Evolutionary conservation across 2,113 vertebrate species (phyloP).

Genomic region (Rhinogobius similis): DNA sequence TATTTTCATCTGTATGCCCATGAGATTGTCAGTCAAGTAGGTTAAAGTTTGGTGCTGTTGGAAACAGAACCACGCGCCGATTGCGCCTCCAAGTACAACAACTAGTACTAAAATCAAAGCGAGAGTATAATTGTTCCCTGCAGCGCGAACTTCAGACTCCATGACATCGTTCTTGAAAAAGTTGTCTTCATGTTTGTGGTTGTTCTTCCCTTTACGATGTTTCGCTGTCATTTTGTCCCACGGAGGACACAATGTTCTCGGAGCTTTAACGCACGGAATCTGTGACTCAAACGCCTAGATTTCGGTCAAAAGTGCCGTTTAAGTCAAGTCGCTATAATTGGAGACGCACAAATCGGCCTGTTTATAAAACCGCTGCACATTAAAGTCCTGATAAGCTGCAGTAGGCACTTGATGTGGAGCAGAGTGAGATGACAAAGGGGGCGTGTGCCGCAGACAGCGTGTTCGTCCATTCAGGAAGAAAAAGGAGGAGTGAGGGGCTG

Average conservation of each 20-base stretch:
- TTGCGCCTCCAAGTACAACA: slow-evolving; percentile 49
- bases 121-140: slow-evolving; percentile 32
- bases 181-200: slow-evolving; percentile 72
- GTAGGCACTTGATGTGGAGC: slow-evolving; percentile 29
- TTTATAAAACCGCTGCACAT: slow-evolving; percentile 15
- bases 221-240: slow-evolving; percentile 73
- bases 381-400: slow-evolving; percentile 31
- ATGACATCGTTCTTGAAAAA: slow-evolving; percentile 56
- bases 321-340: slow-evolving; percentile 10
- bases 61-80: slow-evolving; percentile 67
- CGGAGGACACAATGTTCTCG: slow-evolving; percentile 61
- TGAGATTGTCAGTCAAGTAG: slow-evolving; percentile 67
- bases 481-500: slow-evolving; percentile 15
- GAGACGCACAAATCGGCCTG: slow-evolving; percentile 1
- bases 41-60: slow-evolving; percentile 76
- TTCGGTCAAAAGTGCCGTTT: not conserved
- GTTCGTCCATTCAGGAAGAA: slow-evolving; percentile 41
- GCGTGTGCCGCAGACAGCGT: slow-evolving; percentile 45
- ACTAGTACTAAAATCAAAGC: slow-evolving; percentile 56
- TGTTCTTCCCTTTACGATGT: slow-evolving; percentile 73
- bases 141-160: slow-evolving; percentile 55
- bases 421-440: slow-evolving; percentile 40
- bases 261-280: slow-evolving; percentile 23
- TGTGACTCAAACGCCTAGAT: not conserved
- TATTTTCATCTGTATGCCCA: slow-evolving; percentile 72